These are phyloP conservation scores for Nemapogon koenigi DNA, from an alignment of 2,888 invertebrate genomes.

Conservation along the genomic window DNA sequence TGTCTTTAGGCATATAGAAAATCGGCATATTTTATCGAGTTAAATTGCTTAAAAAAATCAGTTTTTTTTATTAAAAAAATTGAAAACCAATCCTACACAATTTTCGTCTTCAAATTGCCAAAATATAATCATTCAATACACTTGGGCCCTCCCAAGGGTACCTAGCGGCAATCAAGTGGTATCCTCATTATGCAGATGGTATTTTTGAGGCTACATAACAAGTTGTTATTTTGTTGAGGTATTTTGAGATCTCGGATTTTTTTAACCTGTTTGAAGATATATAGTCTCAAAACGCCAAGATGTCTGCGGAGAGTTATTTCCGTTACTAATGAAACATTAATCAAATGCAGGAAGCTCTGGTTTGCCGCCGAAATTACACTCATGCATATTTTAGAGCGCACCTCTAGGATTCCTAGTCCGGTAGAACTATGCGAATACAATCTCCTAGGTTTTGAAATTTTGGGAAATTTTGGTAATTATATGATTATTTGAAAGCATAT, in stretches of 20 bases:
- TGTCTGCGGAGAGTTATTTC: conserved; percentile 7
- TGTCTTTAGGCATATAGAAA: too few species aligned
- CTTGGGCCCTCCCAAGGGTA: too few species aligned
- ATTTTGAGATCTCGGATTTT: background rate
- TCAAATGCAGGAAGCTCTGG: conserved; percentile 26
- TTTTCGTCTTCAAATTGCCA: too few species aligned
- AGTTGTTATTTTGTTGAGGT: background rate
- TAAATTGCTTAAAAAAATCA: too few species aligned
- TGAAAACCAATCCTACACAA: too few species aligned
- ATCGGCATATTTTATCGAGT: too few species aligned
- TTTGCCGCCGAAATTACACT: conserved; percentile 31
- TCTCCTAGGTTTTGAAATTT: too few species aligned
- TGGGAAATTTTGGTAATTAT: too few species aligned
- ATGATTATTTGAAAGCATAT: too few species aligned
- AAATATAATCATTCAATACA: too few species aligned
- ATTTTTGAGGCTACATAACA: background rate
- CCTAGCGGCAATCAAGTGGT: background rate
- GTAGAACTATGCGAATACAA: too few species aligned
- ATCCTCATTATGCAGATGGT: background rate
- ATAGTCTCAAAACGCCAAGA: conserved; percentile 1
- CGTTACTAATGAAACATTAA: conserved; percentile 30
- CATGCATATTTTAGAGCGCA: conserved; percentile 29
- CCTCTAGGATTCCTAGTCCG: conserved; percentile 2
- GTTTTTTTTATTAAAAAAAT: too few species aligned
- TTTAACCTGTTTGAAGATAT: background rate